Percentiles rank a stretch among this genome's conserved stretches.
These are phyloP conservation scores for Eupeodes latifasciatus DNA, from an alignment of 2,888 invertebrate species.

Conservation along the genomic window DNA sequence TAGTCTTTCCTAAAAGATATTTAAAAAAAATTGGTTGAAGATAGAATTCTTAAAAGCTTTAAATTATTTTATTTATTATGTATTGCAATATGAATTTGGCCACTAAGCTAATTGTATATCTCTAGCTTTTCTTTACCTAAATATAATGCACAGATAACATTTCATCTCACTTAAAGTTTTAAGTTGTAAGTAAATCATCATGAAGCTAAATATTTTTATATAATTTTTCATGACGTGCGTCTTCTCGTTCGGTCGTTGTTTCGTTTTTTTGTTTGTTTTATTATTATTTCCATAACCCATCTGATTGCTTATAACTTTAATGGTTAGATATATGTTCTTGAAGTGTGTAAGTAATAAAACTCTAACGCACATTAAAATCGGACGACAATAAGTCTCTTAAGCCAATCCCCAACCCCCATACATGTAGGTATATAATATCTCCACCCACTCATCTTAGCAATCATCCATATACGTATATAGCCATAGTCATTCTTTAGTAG, in stretches of 20 bases:
- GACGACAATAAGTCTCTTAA: conserved; percentile 53
- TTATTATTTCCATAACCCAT: conserved; percentile 28
- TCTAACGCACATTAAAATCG: conserved; percentile 45
- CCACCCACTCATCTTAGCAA: conserved; percentile 2
- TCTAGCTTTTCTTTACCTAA: no score
- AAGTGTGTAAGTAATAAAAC: conserved; percentile 45
- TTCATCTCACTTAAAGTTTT: no score
- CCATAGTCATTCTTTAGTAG: conserved; percentile 1
- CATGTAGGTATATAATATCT: not conserved
- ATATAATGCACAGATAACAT: no score
- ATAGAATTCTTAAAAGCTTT: no score
- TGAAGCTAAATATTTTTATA: not conserved
- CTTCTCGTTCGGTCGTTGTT: no score
- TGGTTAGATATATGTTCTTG: conserved; percentile 34
- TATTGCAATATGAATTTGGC: no score
- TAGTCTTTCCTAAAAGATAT: no score
- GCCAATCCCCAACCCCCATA: not conserved
- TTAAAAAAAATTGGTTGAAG: no score
- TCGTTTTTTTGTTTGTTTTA: not conserved
- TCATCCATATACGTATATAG: no score
- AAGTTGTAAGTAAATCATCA: no score
- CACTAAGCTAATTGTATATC: no score
- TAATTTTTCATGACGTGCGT: not conserved
- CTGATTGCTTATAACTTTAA: conserved; percentile 38
- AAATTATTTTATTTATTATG: no score